Conservation (phyloP, 2,888 invertebrate species). For the Chrysodeixis includens region DNA sequence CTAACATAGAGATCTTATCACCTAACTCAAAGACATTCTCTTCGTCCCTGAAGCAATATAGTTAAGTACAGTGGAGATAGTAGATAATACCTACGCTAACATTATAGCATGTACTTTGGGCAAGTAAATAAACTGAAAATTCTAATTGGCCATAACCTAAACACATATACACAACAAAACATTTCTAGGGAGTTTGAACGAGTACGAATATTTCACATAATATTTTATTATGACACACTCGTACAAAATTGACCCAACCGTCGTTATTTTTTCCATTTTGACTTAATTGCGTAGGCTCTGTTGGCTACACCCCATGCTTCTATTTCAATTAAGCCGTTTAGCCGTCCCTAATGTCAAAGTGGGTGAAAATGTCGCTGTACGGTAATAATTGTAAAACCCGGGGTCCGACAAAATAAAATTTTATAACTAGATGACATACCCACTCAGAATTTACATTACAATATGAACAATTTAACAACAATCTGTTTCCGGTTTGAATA, state of each 20-base stretch:
- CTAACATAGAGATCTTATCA: constrained; percentile 16
- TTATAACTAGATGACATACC: constrained; percentile 61
- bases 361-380: constrained; percentile 60
- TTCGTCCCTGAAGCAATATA: constrained; percentile 1
- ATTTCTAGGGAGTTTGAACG: neutral
- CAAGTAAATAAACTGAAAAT: neutral
- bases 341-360: constrained; percentile 51
- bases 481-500: no score
- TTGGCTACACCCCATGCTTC: constrained; percentile 36
- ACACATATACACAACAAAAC: neutral
- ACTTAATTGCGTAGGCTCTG: constrained; percentile 46
- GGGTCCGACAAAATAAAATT: constrained; percentile 62
- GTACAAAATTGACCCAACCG: constrained; percentile 37
- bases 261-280: constrained; percentile 49
- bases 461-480: no score
- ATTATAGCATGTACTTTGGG: neutral
- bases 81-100: neutral
- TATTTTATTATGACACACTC: constrained; percentile 28
- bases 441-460: no score
- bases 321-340: constrained; percentile 57
- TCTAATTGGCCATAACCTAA: neutral
- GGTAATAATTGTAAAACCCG: constrained; percentile 60
- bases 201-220: constrained; percentile 21
- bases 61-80: neutral
- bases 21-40: neutral